These are phyloP conservation scores for Drosophila malerkotliana DNA, from an alignment of 1,140 invertebrate species.

Conservation along the genomic window DNA sequence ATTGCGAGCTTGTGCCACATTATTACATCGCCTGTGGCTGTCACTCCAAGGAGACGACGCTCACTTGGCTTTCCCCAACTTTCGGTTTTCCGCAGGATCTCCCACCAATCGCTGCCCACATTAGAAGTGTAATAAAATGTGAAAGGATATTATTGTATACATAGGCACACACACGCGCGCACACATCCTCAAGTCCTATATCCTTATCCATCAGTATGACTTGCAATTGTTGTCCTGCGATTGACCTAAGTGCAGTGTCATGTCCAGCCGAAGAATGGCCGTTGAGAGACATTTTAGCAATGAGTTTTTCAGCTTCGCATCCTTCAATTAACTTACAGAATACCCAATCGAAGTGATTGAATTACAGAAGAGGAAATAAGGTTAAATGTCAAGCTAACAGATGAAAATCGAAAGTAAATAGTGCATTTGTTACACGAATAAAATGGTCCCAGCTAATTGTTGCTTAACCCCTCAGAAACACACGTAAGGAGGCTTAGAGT, in stretches of 20 bases:
- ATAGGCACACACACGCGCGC: slow-evolving; percentile 14
- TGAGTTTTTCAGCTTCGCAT: slow-evolving; percentile 12
- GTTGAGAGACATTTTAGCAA: slow-evolving; percentile 17
- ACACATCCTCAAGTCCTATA: not conserved
- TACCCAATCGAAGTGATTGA: slow-evolving; percentile 18
- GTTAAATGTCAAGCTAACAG: not conserved
- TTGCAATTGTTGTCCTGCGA: slow-evolving; percentile 38
- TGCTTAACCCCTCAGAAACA: not conserved
- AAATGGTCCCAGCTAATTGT: not conserved
- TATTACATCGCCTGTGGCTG: slow-evolving; percentile 67
- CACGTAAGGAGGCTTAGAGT: not conserved
- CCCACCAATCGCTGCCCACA: slow-evolving; percentile 70
- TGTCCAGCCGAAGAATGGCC: slow-evolving; percentile 24
- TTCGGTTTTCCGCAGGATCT: not conserved
- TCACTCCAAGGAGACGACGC: slow-evolving; percentile 46
- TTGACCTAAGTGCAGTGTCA: slow-evolving; percentile 40
- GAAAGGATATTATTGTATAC: slow-evolving; percentile 74
- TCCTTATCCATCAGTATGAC: slow-evolving; percentile 6
- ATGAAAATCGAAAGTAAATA: slow-evolving; percentile 2
- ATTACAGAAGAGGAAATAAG: not conserved
- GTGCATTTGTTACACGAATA: not conserved
- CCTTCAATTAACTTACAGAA: slow-evolving; percentile 32
- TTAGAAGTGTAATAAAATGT: slow-evolving; percentile 82
- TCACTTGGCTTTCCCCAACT: slow-evolving; percentile 24
- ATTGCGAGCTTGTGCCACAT: slow-evolving; percentile 51